A percentile compares a stretch with the other conserved stretches of the same genome.
phyloP scores from a whole-genome alignment of 2,888 invertebrate species.

The Ypsolopha sequella region DNA sequence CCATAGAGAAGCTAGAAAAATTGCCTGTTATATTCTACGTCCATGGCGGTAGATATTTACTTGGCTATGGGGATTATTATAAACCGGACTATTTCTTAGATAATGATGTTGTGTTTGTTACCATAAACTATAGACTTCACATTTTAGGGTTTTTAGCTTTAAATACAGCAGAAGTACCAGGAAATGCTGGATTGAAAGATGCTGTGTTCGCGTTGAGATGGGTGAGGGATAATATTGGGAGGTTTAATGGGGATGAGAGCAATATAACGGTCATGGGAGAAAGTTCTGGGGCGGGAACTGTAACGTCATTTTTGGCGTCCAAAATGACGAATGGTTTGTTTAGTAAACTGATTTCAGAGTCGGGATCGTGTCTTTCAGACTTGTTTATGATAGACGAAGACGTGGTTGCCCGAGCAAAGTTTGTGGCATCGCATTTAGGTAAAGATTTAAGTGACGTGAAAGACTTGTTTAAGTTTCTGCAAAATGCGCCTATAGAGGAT shows the following conservation, averaged over 20 bases:
- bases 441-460: constrained; percentile 21
- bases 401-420: constrained; percentile 30
- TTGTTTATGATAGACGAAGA: constrained; percentile 37
- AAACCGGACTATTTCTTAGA: constrained; percentile 44
- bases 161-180: constrained; percentile 44
- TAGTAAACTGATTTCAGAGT: constrained; percentile 41
- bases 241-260: constrained; percentile 39
- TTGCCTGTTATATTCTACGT: constrained; percentile 69
- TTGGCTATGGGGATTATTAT: constrained; percentile 65
- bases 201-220: constrained; percentile 43
- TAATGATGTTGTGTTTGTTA: constrained; percentile 45
- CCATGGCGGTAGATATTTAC: constrained; percentile 67
- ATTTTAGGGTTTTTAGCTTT: constrained; percentile 48
- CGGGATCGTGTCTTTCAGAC: constrained; percentile 39
- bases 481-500: constrained; percentile 30
- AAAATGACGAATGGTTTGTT: constrained; percentile 38
- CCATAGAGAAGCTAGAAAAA: constrained; percentile 29
- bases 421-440: constrained; percentile 31
- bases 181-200: constrained; percentile 52
- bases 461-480: constrained; percentile 30
- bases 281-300: constrained; percentile 43
- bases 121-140: constrained; percentile 47
- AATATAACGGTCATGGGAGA: constrained; percentile 50
- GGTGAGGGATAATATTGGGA: constrained; percentile 40
- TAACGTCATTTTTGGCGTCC: constrained; percentile 30